Evolutionary conservation across 2,888 invertebrate genomes (phyloP).

Genomic region (Meiosimyza platycephala): DNA sequence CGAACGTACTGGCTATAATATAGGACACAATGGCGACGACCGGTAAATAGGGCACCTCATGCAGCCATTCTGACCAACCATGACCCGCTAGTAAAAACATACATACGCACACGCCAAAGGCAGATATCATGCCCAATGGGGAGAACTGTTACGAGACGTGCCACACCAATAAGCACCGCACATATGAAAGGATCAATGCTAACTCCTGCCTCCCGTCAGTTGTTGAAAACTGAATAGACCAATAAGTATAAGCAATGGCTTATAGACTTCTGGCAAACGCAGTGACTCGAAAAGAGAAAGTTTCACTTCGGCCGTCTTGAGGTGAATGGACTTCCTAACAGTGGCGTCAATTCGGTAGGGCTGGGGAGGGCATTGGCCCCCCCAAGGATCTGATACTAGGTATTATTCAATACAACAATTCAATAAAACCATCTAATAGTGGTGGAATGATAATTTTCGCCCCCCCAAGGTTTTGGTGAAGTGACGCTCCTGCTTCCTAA

Average conservation of each 20-base stretch:
- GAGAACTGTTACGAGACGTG: slow-evolving; percentile 73
- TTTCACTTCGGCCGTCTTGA: slow-evolving; percentile 53
- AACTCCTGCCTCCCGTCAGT: slow-evolving; percentile 75
- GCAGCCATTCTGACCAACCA: slow-evolving; percentile 63
- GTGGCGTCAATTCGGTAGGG: too few species aligned
- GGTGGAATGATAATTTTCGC: too few species aligned
- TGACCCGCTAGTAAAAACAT: slow-evolving; percentile 71
- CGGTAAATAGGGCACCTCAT: slow-evolving; percentile 56
- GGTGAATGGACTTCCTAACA: slow-evolving; percentile 55
- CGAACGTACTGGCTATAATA: slow-evolving; percentile 68
- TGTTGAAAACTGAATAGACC: slow-evolving; percentile 76
- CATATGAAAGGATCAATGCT: slow-evolving; percentile 75
- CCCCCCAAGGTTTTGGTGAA: too few species aligned
- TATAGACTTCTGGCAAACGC: slow-evolving; percentile 63
- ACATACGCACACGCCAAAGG: slow-evolving; percentile 72
- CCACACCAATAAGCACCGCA: slow-evolving; percentile 74
- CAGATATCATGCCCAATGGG: slow-evolving; percentile 76
- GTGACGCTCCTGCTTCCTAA: too few species aligned
- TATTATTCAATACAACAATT: too few species aligned
- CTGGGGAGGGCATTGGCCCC: too few species aligned
- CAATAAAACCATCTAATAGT: too few species aligned
- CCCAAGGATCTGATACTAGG: too few species aligned
- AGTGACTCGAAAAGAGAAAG: slow-evolving; percentile 54
- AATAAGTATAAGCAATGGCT: slow-evolving; percentile 69
- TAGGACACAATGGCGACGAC: slow-evolving; percentile 58